Evolutionary conservation across 2,888 invertebrate species (phyloP), one percentile per base, ranked within the genome.

Genomic region (Rugalucina vietnamica): DNA sequence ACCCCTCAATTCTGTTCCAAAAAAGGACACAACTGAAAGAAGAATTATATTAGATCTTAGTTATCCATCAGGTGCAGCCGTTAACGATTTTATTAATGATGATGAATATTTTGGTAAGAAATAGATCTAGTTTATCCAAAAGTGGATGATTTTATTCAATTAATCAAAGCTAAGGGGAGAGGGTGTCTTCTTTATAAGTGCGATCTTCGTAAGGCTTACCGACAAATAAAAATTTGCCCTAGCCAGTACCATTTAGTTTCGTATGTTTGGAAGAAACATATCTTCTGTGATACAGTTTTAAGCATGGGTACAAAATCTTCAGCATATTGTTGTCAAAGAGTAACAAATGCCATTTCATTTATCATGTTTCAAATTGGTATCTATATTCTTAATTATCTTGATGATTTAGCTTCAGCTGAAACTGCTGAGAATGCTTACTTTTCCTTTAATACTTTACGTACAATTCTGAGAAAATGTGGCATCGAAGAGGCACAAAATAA

Each of bases 221-320:
- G 73, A 49, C 43, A 73, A 29, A 49, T 73, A 32, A 43, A 43
- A 4, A 50, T 73, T 49, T 39, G 49, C 24, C 73, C 43, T 18
- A 21, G 32, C 1, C 4, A 14, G 1, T 49, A 49, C n/a, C 18
- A 73, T 50, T 27, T 49, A 24, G 32, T 39, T 27, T n/a, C n/a
- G 2, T 73, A 29, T 50, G 8, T 4, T 36, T 73, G 24, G 24
- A 73, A 49, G 4, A 29, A 49, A 27, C 39, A 73, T 73, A 36
- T 49, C 27, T 49, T 49, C n/a, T 72, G 27, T 73, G 2, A 73
- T 29, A 49, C 73, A 32, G 73, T 73, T 49, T 73, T 73, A 50
- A 4, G 8, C 29, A 73, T 73, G 43, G 49, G 73, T 8, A 12
- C 24, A 2, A 39, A 49, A 73, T 27, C 24, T 8, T 5, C 49